These are phyloP conservation scores for Nematolebias whitei DNA, from an alignment of 2,113 vertebrate species.

Conservation along the genomic window DNA sequence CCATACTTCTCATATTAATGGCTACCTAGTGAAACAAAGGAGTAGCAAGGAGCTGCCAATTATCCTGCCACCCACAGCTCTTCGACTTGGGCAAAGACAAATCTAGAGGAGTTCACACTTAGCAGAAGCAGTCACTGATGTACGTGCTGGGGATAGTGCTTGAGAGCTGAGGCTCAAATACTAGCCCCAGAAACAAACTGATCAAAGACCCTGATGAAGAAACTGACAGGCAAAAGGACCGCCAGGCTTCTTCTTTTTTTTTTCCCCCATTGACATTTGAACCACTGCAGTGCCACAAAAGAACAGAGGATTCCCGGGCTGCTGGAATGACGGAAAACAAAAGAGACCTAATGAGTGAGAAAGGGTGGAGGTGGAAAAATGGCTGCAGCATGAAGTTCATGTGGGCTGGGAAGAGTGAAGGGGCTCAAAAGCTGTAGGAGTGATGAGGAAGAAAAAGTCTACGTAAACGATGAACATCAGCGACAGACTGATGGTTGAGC, in stretches of 20 bases:
- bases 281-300: conserved; percentile 47
- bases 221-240: conserved; percentile 32
- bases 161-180: conserved; percentile 14
- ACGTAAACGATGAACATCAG: conserved; percentile 58
- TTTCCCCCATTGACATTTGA: conserved; percentile 54
- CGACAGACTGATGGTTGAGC: conserved; percentile 37
- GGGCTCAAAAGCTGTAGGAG: conserved; percentile 48
- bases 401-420: conserved; percentile 28
- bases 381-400: conserved; percentile 34
- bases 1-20: background rate
- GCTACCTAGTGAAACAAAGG: conserved; percentile 25
- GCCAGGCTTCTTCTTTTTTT: conserved; percentile 14
- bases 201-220: conserved; percentile 58
- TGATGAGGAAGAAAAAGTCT: conserved; percentile 66
- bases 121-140: conserved; percentile 35
- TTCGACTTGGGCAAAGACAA: conserved; percentile 22
- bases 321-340: conserved; percentile 19
- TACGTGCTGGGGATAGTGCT: conserved; percentile 7
- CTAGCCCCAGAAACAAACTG: conserved; percentile 46
- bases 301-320: conserved; percentile 31
- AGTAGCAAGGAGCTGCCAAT: conserved; percentile 40
- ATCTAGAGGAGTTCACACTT: conserved; percentile 48
- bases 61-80: conserved; percentile 41
- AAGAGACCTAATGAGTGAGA: conserved; percentile 12
- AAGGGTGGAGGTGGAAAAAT: conserved; percentile 20